Evolutionary conservation across 2,113 vertebrate genomes (phyloP), one percentile per base, ranked within the genome.

Genomic region (Cathartes aura): DNA sequence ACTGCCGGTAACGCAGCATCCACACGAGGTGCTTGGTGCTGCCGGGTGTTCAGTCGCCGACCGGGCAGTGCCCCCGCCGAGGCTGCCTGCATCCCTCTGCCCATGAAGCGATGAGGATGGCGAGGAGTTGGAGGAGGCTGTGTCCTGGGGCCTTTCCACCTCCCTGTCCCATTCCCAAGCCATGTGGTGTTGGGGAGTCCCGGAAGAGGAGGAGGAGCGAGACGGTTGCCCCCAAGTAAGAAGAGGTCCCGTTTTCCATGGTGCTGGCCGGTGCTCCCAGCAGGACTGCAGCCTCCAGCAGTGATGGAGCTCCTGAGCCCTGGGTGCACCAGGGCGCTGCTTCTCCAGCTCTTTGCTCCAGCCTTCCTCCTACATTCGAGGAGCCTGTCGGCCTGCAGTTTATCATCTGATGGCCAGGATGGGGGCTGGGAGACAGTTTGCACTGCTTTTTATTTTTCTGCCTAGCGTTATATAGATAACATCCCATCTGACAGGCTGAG

Each of bases 161-260:
- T 79, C 64, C 32, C 16, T 26, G 20, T 29, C 42, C n/a, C 0
- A 0, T 55, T 83, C 36, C 59, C 1, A 2, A 72, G 36, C 52
- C 20, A 6, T 1, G 1, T 0, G 0, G 36, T 1, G 0, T 1
- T 56, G 73, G 13, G 15, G 16, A 60, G 34, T 26, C 32, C 23
- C 2, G 3, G 72, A 74, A 32, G 66, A 91, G 60, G n/a, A 76
- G 48, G 58, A 94, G 22, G 26, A 67, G 32, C 1, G 5, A 63
- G 36, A 40, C 2, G 0, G 4, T 63, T 72, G 67, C 53, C 38
- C 42, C 79, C 29, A 58, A 74, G 79, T 80, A 63, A 74, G 84
- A 74, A 40, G 71, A 60, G 27, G 12, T 68, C 47, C 42, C 0
- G 1, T 50, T 68, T 32, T 58, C 17, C 9, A 1, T 5, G 3